phyloP scores from a whole-genome alignment of 2,888 invertebrate species.

The Drosophila prolongata region DNA sequence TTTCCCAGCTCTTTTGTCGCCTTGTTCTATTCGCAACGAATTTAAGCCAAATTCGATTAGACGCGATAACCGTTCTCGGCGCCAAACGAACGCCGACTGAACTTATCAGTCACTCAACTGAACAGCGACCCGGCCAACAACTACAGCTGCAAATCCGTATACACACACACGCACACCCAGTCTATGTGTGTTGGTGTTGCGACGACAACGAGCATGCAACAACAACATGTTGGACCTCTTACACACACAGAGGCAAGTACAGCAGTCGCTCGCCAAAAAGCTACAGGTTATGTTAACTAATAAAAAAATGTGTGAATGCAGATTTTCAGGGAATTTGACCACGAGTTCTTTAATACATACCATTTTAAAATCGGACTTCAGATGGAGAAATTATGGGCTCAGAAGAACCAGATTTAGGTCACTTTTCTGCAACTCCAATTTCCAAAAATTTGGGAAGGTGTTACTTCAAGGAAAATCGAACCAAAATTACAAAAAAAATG shows the following conservation, averaged over 20 bases:
- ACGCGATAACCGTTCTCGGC: conserved; percentile 66
- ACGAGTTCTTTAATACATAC: too few relatives aligned
- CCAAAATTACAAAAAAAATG: too few relatives aligned
- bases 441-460: too few relatives aligned
- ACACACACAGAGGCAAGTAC: conserved; percentile 13
- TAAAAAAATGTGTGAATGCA: too few relatives aligned
- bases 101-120: conserved; percentile 67
- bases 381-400: too few relatives aligned
- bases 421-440: too few relatives aligned
- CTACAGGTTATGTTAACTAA: too few relatives aligned
- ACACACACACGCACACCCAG: neutral
- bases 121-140: conserved; percentile 47
- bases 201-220: conserved; percentile 32
- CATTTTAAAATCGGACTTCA: too few relatives aligned
- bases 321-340: too few relatives aligned
- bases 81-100: conserved; percentile 74
- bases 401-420: too few relatives aligned
- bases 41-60: conserved; percentile 36
- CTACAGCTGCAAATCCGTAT: conserved; percentile 20
- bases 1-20: neutral
- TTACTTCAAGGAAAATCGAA: too few relatives aligned
- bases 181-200: conserved; percentile 13
- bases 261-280: neutral
- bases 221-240: conserved; percentile 35
- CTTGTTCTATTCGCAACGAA: neutral